Conservation (phyloP, 2,797 vertebrate species). For the Emydoidea blandingii region DNA sequence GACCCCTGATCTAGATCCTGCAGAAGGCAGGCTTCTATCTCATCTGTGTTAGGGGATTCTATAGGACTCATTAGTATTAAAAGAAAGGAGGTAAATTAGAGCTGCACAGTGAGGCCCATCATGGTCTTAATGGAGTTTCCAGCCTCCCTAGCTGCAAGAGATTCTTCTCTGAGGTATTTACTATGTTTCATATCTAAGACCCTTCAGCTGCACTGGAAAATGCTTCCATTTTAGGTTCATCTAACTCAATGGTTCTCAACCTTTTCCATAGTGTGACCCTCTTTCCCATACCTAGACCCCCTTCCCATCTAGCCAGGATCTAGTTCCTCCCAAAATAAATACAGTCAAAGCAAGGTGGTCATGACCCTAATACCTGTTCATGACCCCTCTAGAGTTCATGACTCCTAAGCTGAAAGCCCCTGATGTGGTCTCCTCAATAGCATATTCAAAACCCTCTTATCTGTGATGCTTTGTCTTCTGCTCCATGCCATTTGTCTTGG, state of each 20-base stretch:
- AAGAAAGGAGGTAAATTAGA: background rate
- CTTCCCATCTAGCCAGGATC: background rate
- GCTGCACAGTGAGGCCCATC: too few relatives aligned
- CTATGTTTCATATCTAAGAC: background rate
- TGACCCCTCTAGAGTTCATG: background rate
- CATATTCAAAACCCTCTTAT: background rate
- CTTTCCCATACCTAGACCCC: background rate
- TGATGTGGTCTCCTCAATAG: background rate
- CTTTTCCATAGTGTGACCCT: background rate
- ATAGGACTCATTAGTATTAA: background rate
- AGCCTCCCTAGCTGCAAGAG: background rate
- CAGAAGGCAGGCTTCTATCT: background rate
- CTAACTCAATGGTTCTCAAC: background rate
- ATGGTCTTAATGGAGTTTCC: background rate
- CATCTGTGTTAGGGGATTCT: background rate
- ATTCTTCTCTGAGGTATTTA: background rate
- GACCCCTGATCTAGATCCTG: background rate
- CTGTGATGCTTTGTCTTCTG: background rate
- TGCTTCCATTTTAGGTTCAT: background rate
- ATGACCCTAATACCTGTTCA: background rate
- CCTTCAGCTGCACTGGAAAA: background rate
- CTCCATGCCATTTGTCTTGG: background rate
- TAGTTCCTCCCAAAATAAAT: background rate
- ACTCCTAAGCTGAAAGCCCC: background rate
- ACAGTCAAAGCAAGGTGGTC: background rate